Evolutionary conservation across 2,113 vertebrate species (phyloP), one percentile per base, ranked within the genome.

Genomic region (Mirza zaza): DNA sequence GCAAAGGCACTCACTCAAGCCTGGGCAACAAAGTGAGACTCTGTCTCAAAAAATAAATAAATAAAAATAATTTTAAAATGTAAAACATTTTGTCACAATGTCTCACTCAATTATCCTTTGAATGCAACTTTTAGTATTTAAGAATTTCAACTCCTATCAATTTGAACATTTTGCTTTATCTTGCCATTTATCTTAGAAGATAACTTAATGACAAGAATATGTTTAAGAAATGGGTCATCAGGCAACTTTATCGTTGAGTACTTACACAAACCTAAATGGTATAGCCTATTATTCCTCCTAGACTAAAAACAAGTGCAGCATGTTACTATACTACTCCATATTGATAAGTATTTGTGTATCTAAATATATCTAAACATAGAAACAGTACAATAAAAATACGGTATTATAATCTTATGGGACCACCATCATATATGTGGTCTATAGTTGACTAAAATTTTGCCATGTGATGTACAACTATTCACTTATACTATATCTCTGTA

Each of bases 31-130:
- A 45, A 45, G 45, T 1, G 45, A 45, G 7, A 45, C 6, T 45
- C 45, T 45, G 45, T 45, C 45, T 45, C 45, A 8, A 45, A 45
- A 45, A 45, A 8, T n/a, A 42, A 45, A 45, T 45, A 45, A 45
- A 45, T 45, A 45, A 45, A 45, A 45, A 45, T 96, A 96, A 95
- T 90, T 96, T 93, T 86, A 65, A 92, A 95, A 97, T 23, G 21
- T 91, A 73, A 82, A 96, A 95, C 79, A 89, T 10, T n/a, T 14
- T 12, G 52, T 71, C 82, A 93, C 55, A 87, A 65, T 27, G 55
- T 36, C 63, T 92, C 79, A 84, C 52, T 92, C 85, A 85, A 83
- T 92, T 70, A 90, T 75, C 23, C 52, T 95, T 87, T 61, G 87
- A 96, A 89, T 83, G 76, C n/a, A 97, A 63, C 27, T 68, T 68